Evolutionary conservation across 2,113 vertebrate species (phyloP).

Genomic region (Ceyx cyanopectus): DNA sequence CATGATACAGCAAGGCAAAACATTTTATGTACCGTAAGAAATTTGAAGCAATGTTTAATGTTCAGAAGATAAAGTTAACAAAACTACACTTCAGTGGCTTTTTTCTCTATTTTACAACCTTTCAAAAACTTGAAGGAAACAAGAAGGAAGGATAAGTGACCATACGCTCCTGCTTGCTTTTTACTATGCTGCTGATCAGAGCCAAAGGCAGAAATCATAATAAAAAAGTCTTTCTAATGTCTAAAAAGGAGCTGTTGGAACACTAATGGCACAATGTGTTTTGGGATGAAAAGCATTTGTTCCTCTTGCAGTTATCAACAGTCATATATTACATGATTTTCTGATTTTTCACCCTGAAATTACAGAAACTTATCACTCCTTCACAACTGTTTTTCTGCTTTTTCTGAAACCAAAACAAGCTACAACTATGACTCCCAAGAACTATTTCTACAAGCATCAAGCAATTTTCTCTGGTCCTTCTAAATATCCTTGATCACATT

Average conservation of each 20-base stretch:
- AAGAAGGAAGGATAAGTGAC: slow-evolving; percentile 62
- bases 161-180: slow-evolving; percentile 27
- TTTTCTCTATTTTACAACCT: slow-evolving; percentile 77
- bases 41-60: slow-evolving; percentile 89
- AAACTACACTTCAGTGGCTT: slow-evolving; percentile 72
- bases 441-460: not conserved
- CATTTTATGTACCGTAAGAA: slow-evolving; percentile 85
- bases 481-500: not conserved
- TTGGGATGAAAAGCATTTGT: slow-evolving; percentile 76
- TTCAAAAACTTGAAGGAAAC: slow-evolving; percentile 70
- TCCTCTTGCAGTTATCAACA: slow-evolving; percentile 74
- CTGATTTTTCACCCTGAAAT: slow-evolving; percentile 40
- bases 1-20: slow-evolving; percentile 79
- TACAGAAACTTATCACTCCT: not conserved
- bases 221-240: slow-evolving; percentile 74
- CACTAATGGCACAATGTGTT: slow-evolving; percentile 67
- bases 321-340: slow-evolving; percentile 60
- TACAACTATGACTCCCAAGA: not conserved
- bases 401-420: slow-evolving; percentile 17
- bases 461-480: not conserved
- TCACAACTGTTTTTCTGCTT: not conserved
- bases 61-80: slow-evolving; percentile 79
- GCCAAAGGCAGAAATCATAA: slow-evolving; percentile 70
- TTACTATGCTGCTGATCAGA: slow-evolving; percentile 62
- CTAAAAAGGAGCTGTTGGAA: slow-evolving; percentile 77